Base-by-base conservation (phyloP, 2,888 invertebrate species). In the Heteromurus nitidus region DNA sequence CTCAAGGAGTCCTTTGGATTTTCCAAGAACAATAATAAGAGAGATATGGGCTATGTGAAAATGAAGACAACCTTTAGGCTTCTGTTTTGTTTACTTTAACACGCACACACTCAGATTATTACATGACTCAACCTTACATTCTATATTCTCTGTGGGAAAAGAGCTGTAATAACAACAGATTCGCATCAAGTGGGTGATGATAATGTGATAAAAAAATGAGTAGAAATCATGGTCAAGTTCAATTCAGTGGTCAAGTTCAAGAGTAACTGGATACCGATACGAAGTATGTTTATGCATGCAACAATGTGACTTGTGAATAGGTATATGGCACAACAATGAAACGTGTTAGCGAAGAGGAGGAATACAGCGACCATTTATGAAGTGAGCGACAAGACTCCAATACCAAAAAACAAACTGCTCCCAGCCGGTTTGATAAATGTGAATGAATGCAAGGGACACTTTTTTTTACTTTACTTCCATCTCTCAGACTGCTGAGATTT, bases 191-290 rank as follows among this genome's bases (percentile, higher is more conserved):
- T 28, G 3, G 36, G 7, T 44, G 60, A 47, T 16, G 0, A 64
- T 13, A 18, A 24, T 16, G 47, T 47, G 47, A 13, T 5, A 47
- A 47, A 3, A n/a, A n/a, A n/a, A n/a, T n/a, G n/a, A n/a, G n/a
- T n/a, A n/a, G 47, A 62, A 30, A 36, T 68, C 77, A 69, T 77
- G 77, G 64, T 22, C 68, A 68, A 50, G n/a, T n/a, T n/a, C n/a
- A n/a, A n/a, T 9, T 18, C 47, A 53, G 50, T 77, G 77, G 77
- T 69, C 77, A 77, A 77, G 77, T 77, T 77, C 77, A 77, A 77
- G 77, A 77, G 13, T 77, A 58, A 28, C 44, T 55, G 20, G 22
- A 47, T 47, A n/a, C n/a, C n/a, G n/a, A n/a, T n/a, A n/a, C n/a
- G n/a, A n/a, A n/a, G n/a, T n/a, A n/a, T n/a, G n/a, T n/a, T n/a